These are phyloP conservation scores for Nomada ferruginata DNA, from an alignment of 2,888 invertebrate species.

Conservation along the genomic window DNA sequence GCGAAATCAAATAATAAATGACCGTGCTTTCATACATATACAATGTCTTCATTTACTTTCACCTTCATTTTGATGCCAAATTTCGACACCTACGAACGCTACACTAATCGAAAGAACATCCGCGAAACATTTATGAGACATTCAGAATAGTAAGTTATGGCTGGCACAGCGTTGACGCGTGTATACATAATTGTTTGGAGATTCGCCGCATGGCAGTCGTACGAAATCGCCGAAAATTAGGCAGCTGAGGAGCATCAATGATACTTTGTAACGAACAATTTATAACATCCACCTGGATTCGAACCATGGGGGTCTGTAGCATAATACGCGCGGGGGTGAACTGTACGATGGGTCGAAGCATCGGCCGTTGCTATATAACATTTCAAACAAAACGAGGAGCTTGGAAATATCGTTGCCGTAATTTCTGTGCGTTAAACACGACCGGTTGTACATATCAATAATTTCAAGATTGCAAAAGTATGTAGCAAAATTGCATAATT, in stretches of 20 bases:
- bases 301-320: slow-evolving; percentile 67
- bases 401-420: neutral
- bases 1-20: slow-evolving; percentile 66
- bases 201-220: slow-evolving; percentile 48
- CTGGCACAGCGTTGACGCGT: neutral
- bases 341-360: slow-evolving; percentile 40
- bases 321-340: slow-evolving; percentile 35
- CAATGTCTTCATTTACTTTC: slow-evolving; percentile 13
- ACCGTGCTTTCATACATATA: slow-evolving; percentile 63
- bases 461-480: neutral
- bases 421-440: neutral
- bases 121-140: too few species aligned
- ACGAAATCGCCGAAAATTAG: slow-evolving; percentile 77
- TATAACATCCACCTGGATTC: slow-evolving; percentile 79
- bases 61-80: neutral
- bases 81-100: neutral
- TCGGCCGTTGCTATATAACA: neutral
- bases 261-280: slow-evolving; percentile 77
- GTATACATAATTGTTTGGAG: slow-evolving; percentile 8
- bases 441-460: too few species aligned
- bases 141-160: slow-evolving; percentile 5
- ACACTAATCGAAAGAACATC: too few species aligned
- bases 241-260: slow-evolving; percentile 76
- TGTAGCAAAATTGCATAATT: too few species aligned
- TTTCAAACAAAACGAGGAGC: neutral